Evolutionary conservation across 2,113 vertebrate genomes (phyloP).

Genomic region (Osmerus mordax): DNA sequence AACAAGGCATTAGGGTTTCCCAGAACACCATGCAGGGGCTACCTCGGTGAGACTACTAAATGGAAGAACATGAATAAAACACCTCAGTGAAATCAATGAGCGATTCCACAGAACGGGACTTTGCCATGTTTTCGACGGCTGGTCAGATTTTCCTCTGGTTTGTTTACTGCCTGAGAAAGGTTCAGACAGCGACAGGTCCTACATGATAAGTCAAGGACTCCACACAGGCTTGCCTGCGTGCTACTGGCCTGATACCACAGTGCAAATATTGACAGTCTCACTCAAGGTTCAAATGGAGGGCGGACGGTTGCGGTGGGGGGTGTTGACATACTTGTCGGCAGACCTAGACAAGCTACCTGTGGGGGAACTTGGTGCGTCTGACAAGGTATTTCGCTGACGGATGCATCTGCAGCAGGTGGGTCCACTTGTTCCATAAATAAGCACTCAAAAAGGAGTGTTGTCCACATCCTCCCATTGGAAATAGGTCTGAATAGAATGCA

Average conservation of each 20-base stretch:
- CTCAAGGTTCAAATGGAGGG: slow-evolving; percentile 43
- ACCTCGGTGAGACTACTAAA: not conserved
- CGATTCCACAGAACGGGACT: not conserved
- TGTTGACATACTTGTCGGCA: too few species aligned
- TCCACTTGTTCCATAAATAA: too few species aligned
- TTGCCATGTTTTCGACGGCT: not conserved
- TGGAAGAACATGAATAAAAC: not conserved
- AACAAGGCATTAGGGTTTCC: too few species aligned
- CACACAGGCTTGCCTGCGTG: slow-evolving; percentile 11
- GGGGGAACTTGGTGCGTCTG: slow-evolving; percentile 21
- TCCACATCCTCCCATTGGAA: too few species aligned
- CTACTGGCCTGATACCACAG: slow-evolving; percentile 10
- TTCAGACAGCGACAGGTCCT: not conserved
- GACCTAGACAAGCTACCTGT: not conserved
- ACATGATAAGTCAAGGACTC: slow-evolving; percentile 41
- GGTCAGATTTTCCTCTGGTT: not conserved
- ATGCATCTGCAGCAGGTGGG: too few species aligned
- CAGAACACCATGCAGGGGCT: too few species aligned
- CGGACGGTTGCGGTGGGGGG: not conserved
- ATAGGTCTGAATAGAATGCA: too few species aligned
- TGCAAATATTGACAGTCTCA: slow-evolving; percentile 59
- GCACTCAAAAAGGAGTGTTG: too few species aligned
- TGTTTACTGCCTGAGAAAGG: not conserved
- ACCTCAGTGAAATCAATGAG: not conserved
- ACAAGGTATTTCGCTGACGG: too few species aligned